Base-by-base conservation (phyloP, 2,888 invertebrate genomes). In the Erebia epiphron region DNA sequence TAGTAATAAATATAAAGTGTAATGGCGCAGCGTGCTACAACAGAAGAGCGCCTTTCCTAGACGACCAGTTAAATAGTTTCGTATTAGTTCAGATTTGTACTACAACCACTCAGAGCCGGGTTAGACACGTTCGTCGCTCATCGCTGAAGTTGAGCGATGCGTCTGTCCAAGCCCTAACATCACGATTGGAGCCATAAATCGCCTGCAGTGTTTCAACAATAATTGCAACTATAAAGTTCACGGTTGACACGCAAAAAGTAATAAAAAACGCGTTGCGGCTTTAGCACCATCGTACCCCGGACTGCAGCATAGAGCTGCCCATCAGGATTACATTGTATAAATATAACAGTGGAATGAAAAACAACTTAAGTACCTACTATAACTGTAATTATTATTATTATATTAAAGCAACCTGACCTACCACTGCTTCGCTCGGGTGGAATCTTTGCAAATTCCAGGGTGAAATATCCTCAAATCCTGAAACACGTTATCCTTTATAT, bases 141-240 rank as follows among this genome's bases (percentile, higher is more conserved):
- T 16, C 54, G 10, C 18, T 10, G 11, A 18, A 9, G 9, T 2
- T 9, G n/a, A 16, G 54, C 54, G 54, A 18, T 16, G n/a, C n/a
- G 10, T 54, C 10, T 16, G 18, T 10, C 54, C 54, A 54, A 54
- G 18, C 54, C 54, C 18, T 54, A 77, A 75, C 73, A 74, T 73
- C 76, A 76, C 76, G 81, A 81, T 83, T 77, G 80, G 79, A 77
- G 78, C 75, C 76, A 83, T 86, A 85, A 85, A 86, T 85, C 80
- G 76, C 65, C 66, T 63, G 72, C 75, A 80, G 78, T 80, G 84
- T 86, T 83, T 81, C 86, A 86, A 81, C 83, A 85, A 87, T 88
- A 86, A 88, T 87, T 87, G 85, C 84, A 69, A 80, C 86, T 82
- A 90, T 90, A 90, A 90, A 89, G 83, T 85, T 85, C 83, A 85